These are phyloP conservation scores for Dryomyza anilis DNA, from an alignment of 2,888 invertebrate species.

Conservation along the genomic window DNA sequence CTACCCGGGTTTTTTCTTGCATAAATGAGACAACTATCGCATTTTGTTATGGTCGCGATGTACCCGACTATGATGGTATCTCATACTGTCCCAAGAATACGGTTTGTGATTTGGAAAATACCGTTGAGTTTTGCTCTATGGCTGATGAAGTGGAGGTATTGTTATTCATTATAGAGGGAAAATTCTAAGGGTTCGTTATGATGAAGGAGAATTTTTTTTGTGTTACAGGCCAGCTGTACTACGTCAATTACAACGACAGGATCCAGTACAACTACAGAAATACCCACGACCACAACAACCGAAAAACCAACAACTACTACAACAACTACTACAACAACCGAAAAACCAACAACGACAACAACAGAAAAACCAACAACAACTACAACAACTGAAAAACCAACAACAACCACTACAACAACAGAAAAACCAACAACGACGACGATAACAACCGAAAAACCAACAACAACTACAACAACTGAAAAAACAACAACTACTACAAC, in stretches of 20 bases:
- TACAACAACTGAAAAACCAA: neutral
- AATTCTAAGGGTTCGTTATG: neutral
- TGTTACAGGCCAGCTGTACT: neutral
- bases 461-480: too few species aligned
- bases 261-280: neutral
- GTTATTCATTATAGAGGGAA: neutral
- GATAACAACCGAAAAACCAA: too few species aligned
- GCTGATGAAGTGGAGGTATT: slow-evolving; percentile 20
- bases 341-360: neutral
- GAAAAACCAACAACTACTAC: neutral
- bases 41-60: slow-evolving; percentile 36
- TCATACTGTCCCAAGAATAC: slow-evolving; percentile 36
- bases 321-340: neutral
- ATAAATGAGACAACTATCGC: slow-evolving; percentile 37
- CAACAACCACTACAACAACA: neutral
- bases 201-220: neutral
- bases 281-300: neutral
- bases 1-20: slow-evolving; percentile 34
- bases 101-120: slow-evolving; percentile 40
- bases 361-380: neutral
- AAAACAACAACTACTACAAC: neutral
- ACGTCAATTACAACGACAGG: slow-evolving; percentile 7
- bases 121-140: slow-evolving; percentile 35
- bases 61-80: slow-evolving; percentile 18
- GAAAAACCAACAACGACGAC: neutral